A percentile compares a stretch with the other conserved stretches of the same genome.
Conservation (phyloP, 2,113 vertebrate species). For the Oryctolagus cuniculus region DNA sequence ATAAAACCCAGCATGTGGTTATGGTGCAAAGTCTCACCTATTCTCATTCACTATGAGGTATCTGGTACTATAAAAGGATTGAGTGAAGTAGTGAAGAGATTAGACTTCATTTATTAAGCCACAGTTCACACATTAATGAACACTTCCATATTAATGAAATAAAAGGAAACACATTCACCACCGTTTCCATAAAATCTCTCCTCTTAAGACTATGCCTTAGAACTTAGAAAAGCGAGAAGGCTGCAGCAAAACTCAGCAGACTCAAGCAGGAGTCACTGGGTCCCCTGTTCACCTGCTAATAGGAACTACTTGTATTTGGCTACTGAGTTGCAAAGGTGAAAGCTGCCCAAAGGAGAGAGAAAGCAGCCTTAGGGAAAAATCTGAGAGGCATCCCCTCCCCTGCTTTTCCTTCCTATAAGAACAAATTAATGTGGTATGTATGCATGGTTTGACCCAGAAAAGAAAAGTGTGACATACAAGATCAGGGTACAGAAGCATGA, state of each 20-base stretch:
- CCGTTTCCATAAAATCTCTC: background rate
- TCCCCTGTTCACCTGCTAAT: background rate
- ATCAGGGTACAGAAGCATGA: background rate
- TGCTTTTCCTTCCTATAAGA: background rate
- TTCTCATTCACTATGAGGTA: background rate
- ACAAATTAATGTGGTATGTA: background rate
- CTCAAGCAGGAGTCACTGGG: background rate
- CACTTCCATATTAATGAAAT: background rate
- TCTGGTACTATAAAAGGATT: background rate
- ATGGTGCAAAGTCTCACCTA: background rate
- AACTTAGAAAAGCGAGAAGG: background rate
- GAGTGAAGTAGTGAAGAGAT: background rate
- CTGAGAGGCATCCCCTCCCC: background rate
- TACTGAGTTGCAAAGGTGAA: background rate
- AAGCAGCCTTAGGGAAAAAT: background rate
- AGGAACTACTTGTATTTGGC: background rate
- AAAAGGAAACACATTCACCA: background rate
- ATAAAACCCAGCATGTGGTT: background rate
- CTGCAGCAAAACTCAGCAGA: background rate
- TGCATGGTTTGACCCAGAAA: constrained; percentile 31
- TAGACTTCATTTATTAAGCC: background rate
- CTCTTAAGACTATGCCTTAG: background rate
- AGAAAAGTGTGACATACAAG: background rate
- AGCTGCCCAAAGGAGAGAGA: background rate
- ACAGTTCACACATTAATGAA: background rate